These are phyloP conservation scores for Montipora sp. DNA, from an alignment of 64 coral and sea anemone species.

Conservation along the genomic window DNA sequence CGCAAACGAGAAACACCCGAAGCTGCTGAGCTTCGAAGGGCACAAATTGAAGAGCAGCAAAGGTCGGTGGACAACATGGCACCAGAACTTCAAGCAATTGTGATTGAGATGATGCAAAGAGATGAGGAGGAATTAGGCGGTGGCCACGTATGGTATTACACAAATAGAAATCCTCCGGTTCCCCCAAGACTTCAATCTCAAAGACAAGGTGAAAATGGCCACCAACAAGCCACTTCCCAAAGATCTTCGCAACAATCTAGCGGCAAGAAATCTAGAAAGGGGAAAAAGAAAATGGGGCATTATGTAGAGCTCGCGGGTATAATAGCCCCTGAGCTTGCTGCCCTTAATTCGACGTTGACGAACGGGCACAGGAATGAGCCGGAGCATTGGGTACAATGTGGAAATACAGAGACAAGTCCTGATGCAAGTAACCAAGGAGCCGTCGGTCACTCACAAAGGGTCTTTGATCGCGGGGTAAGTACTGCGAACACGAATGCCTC, in stretches of 20 bases:
- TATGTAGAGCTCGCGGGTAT: slow-evolving; percentile 45
- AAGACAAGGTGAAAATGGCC: neutral
- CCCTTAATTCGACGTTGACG: slow-evolving; percentile 19
- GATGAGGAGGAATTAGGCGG: slow-evolving; percentile 7
- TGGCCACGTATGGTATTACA: neutral
- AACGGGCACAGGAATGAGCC: neutral
- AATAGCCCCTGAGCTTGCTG: slow-evolving; percentile 50
- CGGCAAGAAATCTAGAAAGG: slow-evolving; percentile 33
- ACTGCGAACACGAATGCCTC: neutral
- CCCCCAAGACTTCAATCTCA: neutral
- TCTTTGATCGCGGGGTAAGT: neutral
- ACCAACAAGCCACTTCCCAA: neutral
- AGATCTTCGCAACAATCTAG: neutral
- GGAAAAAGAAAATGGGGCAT: neutral
- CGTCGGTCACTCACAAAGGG: neutral
- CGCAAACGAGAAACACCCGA: neutral
- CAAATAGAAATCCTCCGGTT: neutral
- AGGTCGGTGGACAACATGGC: slow-evolving; percentile 14
- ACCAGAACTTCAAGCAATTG: slow-evolving; percentile 28
- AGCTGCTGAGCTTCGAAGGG: neutral
- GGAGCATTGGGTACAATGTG: neutral
- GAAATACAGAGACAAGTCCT: neutral
- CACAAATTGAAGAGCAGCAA: slow-evolving; percentile 25
- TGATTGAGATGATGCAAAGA: slow-evolving; percentile 29
- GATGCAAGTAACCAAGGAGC: neutral